A percentile compares a stretch with the other conserved stretches of the same genome.
phyloP scores from a whole-genome alignment of 23 tunicate species.

The Aplidium turbinatum region DNA sequence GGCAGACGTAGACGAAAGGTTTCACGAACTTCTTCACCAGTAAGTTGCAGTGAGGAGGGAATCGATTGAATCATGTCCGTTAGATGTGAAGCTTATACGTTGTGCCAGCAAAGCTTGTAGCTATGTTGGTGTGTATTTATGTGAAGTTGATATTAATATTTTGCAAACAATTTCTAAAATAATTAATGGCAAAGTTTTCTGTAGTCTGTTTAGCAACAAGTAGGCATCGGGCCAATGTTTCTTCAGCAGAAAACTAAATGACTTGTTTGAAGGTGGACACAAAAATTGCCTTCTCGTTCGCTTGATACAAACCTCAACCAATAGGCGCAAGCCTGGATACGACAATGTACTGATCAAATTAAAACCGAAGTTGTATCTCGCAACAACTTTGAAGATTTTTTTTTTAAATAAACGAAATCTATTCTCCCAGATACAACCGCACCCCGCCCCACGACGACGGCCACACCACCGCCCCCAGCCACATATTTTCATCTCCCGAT shows the following conservation, averaged over 20 bases:
- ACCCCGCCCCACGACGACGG: conserved; percentile 35
- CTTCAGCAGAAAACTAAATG: too few relatives aligned
- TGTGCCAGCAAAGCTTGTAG: neutral
- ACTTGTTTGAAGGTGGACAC: too few relatives aligned
- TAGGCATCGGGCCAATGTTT: too few relatives aligned
- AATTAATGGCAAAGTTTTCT: too few relatives aligned
- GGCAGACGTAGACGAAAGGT: conserved; percentile 43
- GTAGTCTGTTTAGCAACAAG: too few relatives aligned
- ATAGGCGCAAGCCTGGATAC: too few relatives aligned
- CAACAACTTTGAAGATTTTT: too few relatives aligned
- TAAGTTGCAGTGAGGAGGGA: neutral
- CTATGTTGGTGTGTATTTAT: neutral
- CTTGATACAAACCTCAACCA: too few relatives aligned
- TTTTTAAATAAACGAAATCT: too few relatives aligned
- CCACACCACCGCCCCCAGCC: conserved; percentile 52
- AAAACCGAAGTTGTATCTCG: too few relatives aligned
- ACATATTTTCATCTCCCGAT: conserved; percentile 39
- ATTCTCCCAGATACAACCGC: conserved; percentile 36
- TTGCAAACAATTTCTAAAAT: too few relatives aligned
- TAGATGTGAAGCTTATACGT: neutral
- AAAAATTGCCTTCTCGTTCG: too few relatives aligned
- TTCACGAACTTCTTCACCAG: conserved; percentile 44
- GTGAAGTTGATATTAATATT: neutral
- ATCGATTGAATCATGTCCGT: neutral
- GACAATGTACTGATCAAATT: neutral